phyloP scores from a whole-genome alignment of 2,888 invertebrate species.

The Eugnorisma glareosa region DNA sequence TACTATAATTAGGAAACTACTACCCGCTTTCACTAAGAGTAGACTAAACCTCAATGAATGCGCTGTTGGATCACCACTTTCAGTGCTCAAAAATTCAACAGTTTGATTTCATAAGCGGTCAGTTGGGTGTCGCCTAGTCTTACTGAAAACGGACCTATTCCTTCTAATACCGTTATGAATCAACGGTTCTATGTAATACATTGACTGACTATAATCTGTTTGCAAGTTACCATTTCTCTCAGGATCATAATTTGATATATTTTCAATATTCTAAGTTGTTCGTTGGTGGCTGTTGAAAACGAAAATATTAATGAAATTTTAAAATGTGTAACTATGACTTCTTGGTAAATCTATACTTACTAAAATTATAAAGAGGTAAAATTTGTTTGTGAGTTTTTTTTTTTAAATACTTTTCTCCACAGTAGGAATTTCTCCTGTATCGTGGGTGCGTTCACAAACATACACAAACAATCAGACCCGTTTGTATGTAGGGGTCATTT shows the following conservation, averaged over 20 bases:
- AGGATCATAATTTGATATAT: neutral
- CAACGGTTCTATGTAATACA: neutral
- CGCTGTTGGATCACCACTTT: neutral
- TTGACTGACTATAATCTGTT: neutral
- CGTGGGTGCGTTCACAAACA: too few species aligned
- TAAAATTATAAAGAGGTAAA: too few species aligned
- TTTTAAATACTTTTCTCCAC: too few species aligned
- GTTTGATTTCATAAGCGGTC: neutral
- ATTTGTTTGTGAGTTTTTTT: too few species aligned
- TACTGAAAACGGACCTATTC: neutral
- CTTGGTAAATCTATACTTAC: too few species aligned
- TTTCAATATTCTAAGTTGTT: neutral
- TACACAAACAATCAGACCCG: too few species aligned
- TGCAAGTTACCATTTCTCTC: constrained; percentile 8
- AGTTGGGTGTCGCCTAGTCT: neutral
- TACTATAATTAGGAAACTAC: constrained; percentile 2
- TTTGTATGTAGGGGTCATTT: too few species aligned
- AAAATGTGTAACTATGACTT: neutral
- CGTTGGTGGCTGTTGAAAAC: constrained; percentile 26
- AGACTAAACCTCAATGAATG: neutral
- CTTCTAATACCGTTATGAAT: constrained; percentile 3
- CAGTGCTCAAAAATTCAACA: neutral
- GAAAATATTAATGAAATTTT: neutral
- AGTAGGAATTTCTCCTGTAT: too few species aligned
- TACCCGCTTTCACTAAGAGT: neutral